Conservation (phyloP, 1,140 invertebrate genomes). For the Ephestia elutella region DNA sequence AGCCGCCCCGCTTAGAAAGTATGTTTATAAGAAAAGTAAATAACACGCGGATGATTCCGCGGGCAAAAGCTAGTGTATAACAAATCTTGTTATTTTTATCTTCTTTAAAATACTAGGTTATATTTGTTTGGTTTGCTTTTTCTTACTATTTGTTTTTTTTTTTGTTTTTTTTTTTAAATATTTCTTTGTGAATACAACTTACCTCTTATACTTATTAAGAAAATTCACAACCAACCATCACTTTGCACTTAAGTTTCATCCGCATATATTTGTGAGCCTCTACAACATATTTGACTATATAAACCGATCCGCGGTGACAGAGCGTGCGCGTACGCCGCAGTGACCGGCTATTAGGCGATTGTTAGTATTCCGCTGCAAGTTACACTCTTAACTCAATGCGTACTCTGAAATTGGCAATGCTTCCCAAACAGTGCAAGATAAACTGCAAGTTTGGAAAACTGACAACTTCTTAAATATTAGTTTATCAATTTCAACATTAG, state of each 20-base stretch:
- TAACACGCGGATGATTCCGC: too few relatives aligned
- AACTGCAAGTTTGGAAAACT: neutral
- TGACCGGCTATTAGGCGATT: conserved; percentile 44
- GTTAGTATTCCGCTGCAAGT: conserved; percentile 45
- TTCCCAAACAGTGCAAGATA: neutral
- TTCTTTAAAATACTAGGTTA: too few relatives aligned
- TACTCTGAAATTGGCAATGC: conserved; percentile 12
- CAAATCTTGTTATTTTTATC: too few relatives aligned
- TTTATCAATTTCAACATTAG: too few relatives aligned
- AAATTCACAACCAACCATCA: conserved; percentile 49
- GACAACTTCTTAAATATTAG: neutral
- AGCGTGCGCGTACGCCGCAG: conserved; percentile 46
- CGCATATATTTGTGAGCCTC: neutral
- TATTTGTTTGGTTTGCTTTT: too few relatives aligned
- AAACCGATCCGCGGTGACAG: neutral
- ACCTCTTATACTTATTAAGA: conserved; percentile 29
- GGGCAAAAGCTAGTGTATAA: too few relatives aligned
- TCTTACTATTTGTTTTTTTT: too few relatives aligned
- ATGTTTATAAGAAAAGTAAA: too few relatives aligned
- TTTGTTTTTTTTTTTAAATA: too few relatives aligned
- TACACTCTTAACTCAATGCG: conserved; percentile 40
- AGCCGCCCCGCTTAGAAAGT: too few relatives aligned
- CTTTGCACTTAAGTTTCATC: conserved; percentile 24
- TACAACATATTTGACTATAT: conserved; percentile 4
- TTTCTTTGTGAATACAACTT: conserved; percentile 10